These are phyloP conservation scores for Leptinotarsa peninsularis DNA, from an alignment of 2,888 invertebrate genomes.

Conservation along the genomic window DNA sequence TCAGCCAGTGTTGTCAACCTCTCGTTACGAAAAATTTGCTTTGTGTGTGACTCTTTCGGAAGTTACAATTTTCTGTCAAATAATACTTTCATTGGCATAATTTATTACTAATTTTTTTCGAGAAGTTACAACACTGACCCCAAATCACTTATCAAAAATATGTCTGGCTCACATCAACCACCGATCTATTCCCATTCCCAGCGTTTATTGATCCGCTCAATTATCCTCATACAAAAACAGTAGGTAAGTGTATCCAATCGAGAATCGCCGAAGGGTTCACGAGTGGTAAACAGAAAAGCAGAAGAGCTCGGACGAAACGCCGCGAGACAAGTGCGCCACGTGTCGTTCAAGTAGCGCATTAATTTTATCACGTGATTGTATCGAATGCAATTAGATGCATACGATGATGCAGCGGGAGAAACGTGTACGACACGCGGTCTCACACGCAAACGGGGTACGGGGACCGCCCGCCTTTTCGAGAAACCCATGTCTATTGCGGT, in stretches of 20 bases:
- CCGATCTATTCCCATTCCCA: background rate
- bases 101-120: too few relatives aligned
- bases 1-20: too few relatives aligned
- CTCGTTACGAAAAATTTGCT: too few relatives aligned
- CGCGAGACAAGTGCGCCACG: constrained; percentile 50
- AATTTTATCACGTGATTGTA: constrained; percentile 65
- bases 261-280: constrained; percentile 2
- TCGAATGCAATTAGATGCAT: constrained; percentile 62
- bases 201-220: constrained; percentile 2
- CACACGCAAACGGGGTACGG: constrained; percentile 43
- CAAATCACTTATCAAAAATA: too few relatives aligned
- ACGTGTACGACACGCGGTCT: constrained; percentile 54
- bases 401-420: constrained; percentile 55
- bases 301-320: constrained; percentile 22
- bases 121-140: too few relatives aligned
- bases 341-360: constrained; percentile 63
- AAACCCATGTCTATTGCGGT: constrained; percentile 42
- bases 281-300: constrained; percentile 22
- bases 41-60: too few relatives aligned
- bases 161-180: too few relatives aligned
- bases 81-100: too few relatives aligned
- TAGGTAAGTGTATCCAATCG: constrained; percentile 12
- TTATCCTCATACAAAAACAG: constrained; percentile 16
- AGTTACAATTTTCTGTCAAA: too few relatives aligned
- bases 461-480: constrained; percentile 22